Conservation (phyloP, 2,888 invertebrate genomes). For the Eilema griseolum region DNA sequence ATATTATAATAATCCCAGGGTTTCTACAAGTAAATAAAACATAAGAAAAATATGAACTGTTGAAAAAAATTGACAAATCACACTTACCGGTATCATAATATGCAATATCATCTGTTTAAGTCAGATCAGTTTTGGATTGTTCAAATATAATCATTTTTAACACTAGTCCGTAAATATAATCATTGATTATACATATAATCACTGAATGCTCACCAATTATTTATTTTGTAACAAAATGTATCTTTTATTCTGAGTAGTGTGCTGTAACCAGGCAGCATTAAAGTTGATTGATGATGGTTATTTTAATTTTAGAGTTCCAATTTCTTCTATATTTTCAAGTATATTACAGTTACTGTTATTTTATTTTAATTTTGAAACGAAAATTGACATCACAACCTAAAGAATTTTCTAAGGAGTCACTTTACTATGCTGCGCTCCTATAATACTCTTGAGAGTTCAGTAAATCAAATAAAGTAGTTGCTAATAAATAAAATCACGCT, state of each 20-base stretch:
- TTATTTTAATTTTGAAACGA: background rate
- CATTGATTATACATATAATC: background rate
- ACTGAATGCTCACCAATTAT: constrained; percentile 1
- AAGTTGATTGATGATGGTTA: background rate
- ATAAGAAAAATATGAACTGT: no score
- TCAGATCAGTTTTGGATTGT: constrained; percentile 55
- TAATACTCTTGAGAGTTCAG: constrained; percentile 16
- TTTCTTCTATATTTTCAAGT: background rate
- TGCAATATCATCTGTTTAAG: constrained; percentile 22
- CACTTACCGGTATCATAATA: constrained; percentile 9
- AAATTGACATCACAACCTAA: background rate
- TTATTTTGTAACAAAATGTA: background rate
- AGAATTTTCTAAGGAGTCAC: background rate
- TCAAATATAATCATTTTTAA: constrained; percentile 36
- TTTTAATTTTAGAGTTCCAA: background rate
- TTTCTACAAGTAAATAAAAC: background rate
- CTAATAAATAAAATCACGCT: constrained; percentile 37
- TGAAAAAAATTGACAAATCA: background rate
- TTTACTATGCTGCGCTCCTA: constrained; percentile 1
- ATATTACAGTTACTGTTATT: background rate
- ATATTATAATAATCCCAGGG: background rate
- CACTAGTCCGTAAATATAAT: background rate
- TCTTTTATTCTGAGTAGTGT: background rate
- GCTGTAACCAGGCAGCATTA: background rate
- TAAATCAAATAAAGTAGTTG: constrained; percentile 29